Evolutionary conservation across 2,113 vertebrate species (phyloP).

Genomic region (Phodopus roborovskii): DNA sequence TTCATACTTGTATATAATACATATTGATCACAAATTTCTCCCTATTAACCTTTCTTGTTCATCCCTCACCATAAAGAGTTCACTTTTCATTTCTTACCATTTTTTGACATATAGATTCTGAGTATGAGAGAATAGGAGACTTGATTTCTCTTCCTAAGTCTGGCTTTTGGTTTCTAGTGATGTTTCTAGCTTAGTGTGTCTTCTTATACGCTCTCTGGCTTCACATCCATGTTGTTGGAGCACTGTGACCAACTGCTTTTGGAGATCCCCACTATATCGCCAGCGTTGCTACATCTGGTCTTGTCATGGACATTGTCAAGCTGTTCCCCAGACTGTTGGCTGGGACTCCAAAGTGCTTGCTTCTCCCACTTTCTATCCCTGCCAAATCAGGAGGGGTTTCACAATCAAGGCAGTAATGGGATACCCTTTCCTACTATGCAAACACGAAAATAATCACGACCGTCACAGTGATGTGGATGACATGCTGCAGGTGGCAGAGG

Average conservation of each 20-base stretch:
- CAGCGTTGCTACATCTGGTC: neutral
- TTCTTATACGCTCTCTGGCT: neutral
- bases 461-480: neutral
- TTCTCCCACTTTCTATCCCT: neutral
- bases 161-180: neutral
- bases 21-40: neutral
- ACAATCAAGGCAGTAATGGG: neutral
- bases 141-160: neutral
- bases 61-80: neutral
- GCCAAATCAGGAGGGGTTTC: slow-evolving; percentile 59
- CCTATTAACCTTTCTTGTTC: too few relatives aligned
- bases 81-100: neutral
- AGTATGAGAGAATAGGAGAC: neutral
- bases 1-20: neutral
- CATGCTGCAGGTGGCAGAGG: neutral
- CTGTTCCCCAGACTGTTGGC: slow-evolving; percentile 24
- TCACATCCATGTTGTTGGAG: neutral
- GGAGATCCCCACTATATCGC: neutral
- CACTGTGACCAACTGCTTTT: neutral
- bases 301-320: slow-evolving; percentile 28
- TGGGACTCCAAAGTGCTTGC: slow-evolving; percentile 26
- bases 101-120: neutral
- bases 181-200: neutral
- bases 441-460: neutral
- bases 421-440: slow-evolving; percentile 8